These are phyloP conservation scores for Micromesistius poutassou DNA, from an alignment of 2,797 vertebrate genomes.

Conservation along the genomic window DNA sequence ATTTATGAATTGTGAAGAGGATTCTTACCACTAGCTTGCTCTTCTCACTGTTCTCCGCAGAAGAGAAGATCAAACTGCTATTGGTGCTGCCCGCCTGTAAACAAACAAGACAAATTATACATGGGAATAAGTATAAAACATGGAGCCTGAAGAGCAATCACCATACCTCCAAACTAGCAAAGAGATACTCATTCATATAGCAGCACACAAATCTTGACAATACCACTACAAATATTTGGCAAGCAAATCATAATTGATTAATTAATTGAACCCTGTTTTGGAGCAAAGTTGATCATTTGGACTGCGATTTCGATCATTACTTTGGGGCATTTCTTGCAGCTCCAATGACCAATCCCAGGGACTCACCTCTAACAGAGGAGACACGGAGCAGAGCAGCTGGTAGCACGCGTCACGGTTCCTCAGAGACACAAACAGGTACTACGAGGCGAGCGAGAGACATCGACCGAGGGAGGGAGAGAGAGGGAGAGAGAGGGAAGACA, in stretches of 20 bases:
- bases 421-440: slow-evolving; percentile 83
- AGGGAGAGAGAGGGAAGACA: not conserved
- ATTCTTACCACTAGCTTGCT: slow-evolving; percentile 72
- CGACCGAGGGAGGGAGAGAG: not conserved
- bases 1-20: not conserved
- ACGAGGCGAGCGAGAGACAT: slow-evolving; percentile 12
- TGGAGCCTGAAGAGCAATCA: not conserved
- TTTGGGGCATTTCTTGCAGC: no score
- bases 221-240: no score
- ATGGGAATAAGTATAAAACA: not conserved
- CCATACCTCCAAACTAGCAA: not conserved
- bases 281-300: no score
- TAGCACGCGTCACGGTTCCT: slow-evolving; percentile 78
- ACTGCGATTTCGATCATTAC: not conserved
- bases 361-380: slow-evolving; percentile 76
- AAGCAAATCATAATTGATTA: no score
- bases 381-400: slow-evolving; percentile 78
- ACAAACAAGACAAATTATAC: not conserved
- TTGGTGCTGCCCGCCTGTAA: slow-evolving; percentile 69
- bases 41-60: slow-evolving; percentile 62
- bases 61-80: slow-evolving; percentile 67
- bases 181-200: not conserved
- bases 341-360: not conserved
- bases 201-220: not conserved
- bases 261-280: no score